These are phyloP conservation scores for Drosophila formosana DNA, from an alignment of 2,888 invertebrate genomes.

Conservation along the genomic window DNA sequence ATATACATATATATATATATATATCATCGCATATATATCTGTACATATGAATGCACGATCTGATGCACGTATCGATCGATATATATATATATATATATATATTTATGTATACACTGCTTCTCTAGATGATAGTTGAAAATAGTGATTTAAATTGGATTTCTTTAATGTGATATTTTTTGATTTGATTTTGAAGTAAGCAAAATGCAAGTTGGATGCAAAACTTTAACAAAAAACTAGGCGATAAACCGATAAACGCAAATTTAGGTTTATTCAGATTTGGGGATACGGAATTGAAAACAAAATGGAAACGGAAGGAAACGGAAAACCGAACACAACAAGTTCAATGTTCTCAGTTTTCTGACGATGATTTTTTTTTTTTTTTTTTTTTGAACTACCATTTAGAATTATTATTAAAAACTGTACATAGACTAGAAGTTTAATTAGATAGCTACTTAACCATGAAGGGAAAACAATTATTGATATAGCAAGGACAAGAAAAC, in stretches of 20 bases:
- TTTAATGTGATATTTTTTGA: conserved; percentile 76
- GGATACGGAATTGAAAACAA: conserved; percentile 13
- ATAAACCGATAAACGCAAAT: conserved; percentile 4
- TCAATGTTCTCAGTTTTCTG: conserved; percentile 5
- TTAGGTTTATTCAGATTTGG: not conserved
- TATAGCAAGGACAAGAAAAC: conserved; percentile 30
- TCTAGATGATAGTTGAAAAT: conserved; percentile 19
- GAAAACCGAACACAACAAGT: not conserved
- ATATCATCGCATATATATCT: conserved; percentile 7
- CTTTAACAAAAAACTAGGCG: conserved; percentile 16
- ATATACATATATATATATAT: conserved; percentile 6
- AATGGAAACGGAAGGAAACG: not conserved
- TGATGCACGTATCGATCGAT: conserved; percentile 15
- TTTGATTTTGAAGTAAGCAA: conserved; percentile 59
- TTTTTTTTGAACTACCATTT: not conserved
- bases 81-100: conserved; percentile 8
- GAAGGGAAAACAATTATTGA: conserved; percentile 35
- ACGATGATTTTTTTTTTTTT: not conserved
- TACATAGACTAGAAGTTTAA: conserved; percentile 35
- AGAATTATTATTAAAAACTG: conserved; percentile 16
- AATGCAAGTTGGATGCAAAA: conserved; percentile 51
- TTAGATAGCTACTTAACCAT: conserved; percentile 53
- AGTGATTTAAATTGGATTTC: conserved; percentile 74
- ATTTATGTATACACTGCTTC: conserved; percentile 22
- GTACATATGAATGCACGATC: not conserved